Conservation (phyloP, 2,888 invertebrate genomes). For the Erynnis tages region DNA sequence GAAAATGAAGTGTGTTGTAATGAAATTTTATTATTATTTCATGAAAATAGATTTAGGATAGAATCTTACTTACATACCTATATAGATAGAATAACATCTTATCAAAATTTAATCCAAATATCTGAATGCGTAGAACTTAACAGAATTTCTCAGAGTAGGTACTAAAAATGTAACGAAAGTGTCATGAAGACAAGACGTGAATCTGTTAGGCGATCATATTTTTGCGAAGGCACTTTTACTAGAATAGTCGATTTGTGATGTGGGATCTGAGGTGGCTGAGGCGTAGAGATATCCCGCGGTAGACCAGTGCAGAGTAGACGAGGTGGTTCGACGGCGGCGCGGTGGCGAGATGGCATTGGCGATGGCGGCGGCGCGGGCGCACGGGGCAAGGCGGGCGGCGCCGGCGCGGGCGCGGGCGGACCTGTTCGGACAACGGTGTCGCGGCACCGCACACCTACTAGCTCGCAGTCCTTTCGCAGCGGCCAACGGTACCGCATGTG, state of each 20-base stretch:
- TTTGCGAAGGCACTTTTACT: slow-evolving; percentile 76
- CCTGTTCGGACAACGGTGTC: slow-evolving; percentile 79
- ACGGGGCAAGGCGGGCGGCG: slow-evolving; percentile 57
- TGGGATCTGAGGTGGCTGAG: slow-evolving; percentile 45
- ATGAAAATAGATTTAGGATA: too few relatives aligned
- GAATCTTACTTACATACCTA: too few relatives aligned
- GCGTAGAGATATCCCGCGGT: too few relatives aligned
- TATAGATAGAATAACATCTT: too few relatives aligned
- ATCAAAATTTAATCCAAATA: too few relatives aligned
- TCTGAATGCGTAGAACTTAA: too few relatives aligned
- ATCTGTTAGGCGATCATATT: slow-evolving; percentile 47
- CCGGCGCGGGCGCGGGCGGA: slow-evolving; percentile 73
- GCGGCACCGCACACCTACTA: slow-evolving; percentile 70
- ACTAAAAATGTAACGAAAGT: too few relatives aligned
- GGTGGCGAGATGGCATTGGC: too few relatives aligned
- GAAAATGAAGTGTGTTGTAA: too few relatives aligned
- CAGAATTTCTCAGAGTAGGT: too few relatives aligned
- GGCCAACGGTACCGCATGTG: slow-evolving; percentile 79
- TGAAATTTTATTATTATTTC: too few relatives aligned
- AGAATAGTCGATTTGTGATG: slow-evolving; percentile 45
- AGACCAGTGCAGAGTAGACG: slow-evolving; percentile 25
- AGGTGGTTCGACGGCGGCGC: slow-evolving; percentile 49
- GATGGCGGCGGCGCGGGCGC: slow-evolving; percentile 43
- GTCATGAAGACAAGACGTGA: slow-evolving; percentile 4
- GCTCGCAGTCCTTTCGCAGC: slow-evolving; percentile 77